phyloP scores from a whole-genome alignment of 2,888 invertebrate genomes.

The Drosophila gaucha region DNA sequence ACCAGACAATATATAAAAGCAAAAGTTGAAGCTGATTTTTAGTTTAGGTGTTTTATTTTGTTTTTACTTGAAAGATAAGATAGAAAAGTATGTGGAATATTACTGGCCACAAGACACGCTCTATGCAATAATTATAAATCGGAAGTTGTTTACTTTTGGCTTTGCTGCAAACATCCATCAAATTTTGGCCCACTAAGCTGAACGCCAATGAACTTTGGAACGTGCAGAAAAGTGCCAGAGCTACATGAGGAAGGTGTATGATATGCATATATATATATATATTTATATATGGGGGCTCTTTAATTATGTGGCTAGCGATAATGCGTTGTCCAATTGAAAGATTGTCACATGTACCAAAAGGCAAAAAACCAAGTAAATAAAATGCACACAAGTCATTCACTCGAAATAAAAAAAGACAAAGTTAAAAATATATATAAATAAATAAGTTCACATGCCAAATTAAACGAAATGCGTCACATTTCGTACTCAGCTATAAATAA shows the following conservation, averaged over 20 bases:
- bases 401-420: constrained; percentile 27
- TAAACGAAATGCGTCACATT: constrained; percentile 67
- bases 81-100: constrained; percentile 37
- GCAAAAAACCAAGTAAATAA: neutral
- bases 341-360: constrained; percentile 50
- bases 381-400: constrained; percentile 53
- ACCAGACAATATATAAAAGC: constrained; percentile 19
- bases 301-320: constrained; percentile 13
- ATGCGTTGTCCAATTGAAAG: constrained; percentile 36
- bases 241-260: constrained; percentile 35
- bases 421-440: constrained; percentile 37
- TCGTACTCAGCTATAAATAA: constrained; percentile 57
- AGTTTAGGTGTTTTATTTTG: constrained; percentile 9
- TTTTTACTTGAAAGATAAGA: constrained; percentile 42
- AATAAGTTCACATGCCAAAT: constrained; percentile 55
- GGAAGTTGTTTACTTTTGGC: constrained; percentile 66
- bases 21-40: constrained; percentile 10
- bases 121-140: constrained; percentile 50
- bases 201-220: constrained; percentile 49
- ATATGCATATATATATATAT: constrained; percentile 6
- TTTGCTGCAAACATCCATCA: constrained; percentile 59
- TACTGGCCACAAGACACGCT: constrained; percentile 40
- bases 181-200: constrained; percentile 48
- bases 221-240: constrained; percentile 20
- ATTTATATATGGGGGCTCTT: neutral